These are phyloP conservation scores for Todiramphus chloris DNA, from an alignment of 2,113 vertebrate species.

Conservation along the genomic window DNA sequence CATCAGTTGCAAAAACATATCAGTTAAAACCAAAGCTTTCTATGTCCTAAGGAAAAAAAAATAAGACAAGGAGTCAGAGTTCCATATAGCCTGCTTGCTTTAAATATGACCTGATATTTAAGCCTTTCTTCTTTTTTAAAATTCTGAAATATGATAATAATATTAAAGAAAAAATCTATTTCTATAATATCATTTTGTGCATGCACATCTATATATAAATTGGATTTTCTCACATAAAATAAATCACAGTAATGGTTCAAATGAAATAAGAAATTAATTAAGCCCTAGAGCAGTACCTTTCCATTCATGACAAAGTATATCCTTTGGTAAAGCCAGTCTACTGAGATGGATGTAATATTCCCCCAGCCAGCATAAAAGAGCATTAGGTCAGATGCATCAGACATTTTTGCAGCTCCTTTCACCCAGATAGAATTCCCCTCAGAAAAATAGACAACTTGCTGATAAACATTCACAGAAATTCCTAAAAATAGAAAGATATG, in stretches of 20 bases:
- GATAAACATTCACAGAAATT: slow-evolving; percentile 71
- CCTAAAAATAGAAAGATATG: slow-evolving; percentile 46
- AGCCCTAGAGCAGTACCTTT: slow-evolving; percentile 65
- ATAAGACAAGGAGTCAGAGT: background rate
- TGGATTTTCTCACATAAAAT: background rate
- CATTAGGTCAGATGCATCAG: slow-evolving; percentile 65
- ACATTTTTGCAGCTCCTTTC: slow-evolving; percentile 70
- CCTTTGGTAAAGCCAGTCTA: slow-evolving; percentile 79
- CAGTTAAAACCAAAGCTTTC: background rate
- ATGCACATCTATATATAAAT: background rate
- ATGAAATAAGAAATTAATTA: background rate
- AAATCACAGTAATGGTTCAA: background rate
- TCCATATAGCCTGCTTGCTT: background rate
- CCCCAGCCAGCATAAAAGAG: slow-evolving; percentile 70
- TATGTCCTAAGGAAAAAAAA: background rate
- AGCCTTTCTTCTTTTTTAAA: background rate
- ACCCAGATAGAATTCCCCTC: slow-evolving; percentile 76
- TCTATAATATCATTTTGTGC: background rate
- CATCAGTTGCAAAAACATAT: background rate
- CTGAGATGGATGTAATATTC: slow-evolving; percentile 73
- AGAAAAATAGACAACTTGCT: slow-evolving; percentile 76
- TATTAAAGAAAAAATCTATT: background rate
- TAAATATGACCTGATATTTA: background rate
- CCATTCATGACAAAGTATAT: slow-evolving; percentile 78
- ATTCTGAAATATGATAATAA: background rate